phyloP scores from a whole-genome alignment of 2,888 invertebrate genomes.

The Ctenicera cuprea region DNA sequence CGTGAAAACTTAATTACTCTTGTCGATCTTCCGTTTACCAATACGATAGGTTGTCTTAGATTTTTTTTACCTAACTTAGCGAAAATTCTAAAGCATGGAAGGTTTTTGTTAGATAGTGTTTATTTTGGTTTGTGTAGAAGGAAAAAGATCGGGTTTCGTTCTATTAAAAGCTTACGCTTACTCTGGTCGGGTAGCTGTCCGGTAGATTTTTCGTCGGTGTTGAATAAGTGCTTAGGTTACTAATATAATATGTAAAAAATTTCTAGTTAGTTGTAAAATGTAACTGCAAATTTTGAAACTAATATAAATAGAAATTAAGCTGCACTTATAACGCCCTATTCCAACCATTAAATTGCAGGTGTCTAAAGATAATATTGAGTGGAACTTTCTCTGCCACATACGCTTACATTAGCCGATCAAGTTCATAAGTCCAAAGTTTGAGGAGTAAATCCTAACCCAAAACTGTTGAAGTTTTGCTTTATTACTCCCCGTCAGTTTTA shows the following conservation, averaged over 20 bases:
- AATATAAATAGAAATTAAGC: no score
- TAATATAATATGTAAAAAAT: no score
- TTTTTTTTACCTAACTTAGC: no score
- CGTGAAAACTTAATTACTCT: no score
- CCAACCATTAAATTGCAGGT: neutral
- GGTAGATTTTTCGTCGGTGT: neutral
- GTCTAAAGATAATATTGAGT: neutral
- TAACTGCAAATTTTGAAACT: no score
- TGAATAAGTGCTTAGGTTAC: no score
- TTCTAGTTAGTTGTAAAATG: no score
- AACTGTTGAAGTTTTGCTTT: conserved; percentile 29
- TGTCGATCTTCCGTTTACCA: no score
- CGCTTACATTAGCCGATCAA: conserved; percentile 20
- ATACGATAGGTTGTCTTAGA: no score
- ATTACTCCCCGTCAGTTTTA: conserved; percentile 28
- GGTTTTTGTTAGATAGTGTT: no score
- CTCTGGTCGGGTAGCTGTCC: neutral
- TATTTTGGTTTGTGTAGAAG: conserved; percentile 11
- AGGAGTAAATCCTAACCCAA: conserved; percentile 23
- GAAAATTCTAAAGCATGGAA: no score
- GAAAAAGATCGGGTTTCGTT: conserved; percentile 1
- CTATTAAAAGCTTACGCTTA: conserved; percentile 1
- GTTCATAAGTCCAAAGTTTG: conserved; percentile 20
- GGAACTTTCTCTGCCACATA: conserved; percentile 8
- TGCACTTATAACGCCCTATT: no score